Evolutionary conservation across 2,888 invertebrate species (phyloP), one percentile per base, ranked within the genome.

Genomic region (Chrysodeixis includens): DNA sequence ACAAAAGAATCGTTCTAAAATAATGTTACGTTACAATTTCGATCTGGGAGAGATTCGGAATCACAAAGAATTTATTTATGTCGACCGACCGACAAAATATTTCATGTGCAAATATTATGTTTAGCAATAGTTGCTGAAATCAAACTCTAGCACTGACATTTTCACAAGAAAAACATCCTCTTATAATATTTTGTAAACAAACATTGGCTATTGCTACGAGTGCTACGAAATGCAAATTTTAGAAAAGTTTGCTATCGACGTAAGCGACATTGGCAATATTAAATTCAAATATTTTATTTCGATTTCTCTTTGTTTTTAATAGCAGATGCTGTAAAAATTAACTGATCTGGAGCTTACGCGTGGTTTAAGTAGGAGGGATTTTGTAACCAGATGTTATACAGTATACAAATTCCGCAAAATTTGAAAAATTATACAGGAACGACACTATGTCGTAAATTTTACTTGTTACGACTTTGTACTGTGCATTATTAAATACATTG

Each of bases 61-160:
- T 12, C 12, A n/a, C n/a, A 40, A 40, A 14, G n/a, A 40, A 40
- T 40, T 14, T 40, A n/a, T 40, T 40, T 40, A n/a, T 40, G 40
- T 40, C 5, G 14, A 40, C 40, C 40, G 40, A n/a, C 6, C 40
- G 14, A 1, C 40, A n/a, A 40, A n/a, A 40, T 40, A 40, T 40
- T 40, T 40, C 40, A 40, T 40, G 40, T 40, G 40, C 40, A 40
- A 40, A 40, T 40, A 40, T 40, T 40, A n/a, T n/a, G 40, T 40
- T 40, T n/a, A 40, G n/a, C 40, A 40, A 40, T n/a, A 40, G 40
- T 40, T 40, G 40, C n/a, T 40, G 40, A 40, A 40, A 40, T n/a
- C n/a, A 6, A 40, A n/a, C 40, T 40, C n/a, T 40, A n/a, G n/a
- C n/a, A 40, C n/a, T 7, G 40, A 40, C 14, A n/a, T n/a, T 40